Evolutionary conservation across 2,888 invertebrate genomes (phyloP).

Genomic region (Neoscelio sp.): DNA sequence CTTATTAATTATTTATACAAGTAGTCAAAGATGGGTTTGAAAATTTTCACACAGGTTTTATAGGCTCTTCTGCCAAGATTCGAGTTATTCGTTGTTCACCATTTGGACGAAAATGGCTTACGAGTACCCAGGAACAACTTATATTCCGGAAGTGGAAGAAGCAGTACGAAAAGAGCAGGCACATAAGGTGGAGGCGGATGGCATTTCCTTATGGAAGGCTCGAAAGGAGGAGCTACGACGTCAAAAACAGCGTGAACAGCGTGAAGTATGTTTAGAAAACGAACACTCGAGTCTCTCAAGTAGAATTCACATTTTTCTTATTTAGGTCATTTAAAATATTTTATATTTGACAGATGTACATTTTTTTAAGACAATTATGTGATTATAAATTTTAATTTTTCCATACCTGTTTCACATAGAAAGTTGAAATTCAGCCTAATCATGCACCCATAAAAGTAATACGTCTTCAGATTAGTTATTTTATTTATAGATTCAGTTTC

Average conservation of each 20-base stretch:
- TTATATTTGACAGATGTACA: too few species aligned
- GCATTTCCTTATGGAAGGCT: slow-evolving; percentile 77
- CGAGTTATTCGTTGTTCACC: slow-evolving; percentile 13
- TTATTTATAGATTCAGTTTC: too few species aligned
- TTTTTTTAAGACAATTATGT: not conserved
- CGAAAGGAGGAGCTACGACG: slow-evolving; percentile 80
- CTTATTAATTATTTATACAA: slow-evolving; percentile 15
- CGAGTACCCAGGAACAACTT: slow-evolving; percentile 74
- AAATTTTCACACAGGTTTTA: slow-evolving; percentile 18
- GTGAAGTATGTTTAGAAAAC: slow-evolving; percentile 78
- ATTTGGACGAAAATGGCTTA: slow-evolving; percentile 30
- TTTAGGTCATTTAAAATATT: slow-evolving; percentile 22
- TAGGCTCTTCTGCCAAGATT: slow-evolving; percentile 8
- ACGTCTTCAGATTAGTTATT: too few species aligned
- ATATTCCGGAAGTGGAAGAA: slow-evolving; percentile 78
- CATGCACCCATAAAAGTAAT: too few species aligned
- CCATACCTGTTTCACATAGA: too few species aligned
- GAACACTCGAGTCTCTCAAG: slow-evolving; percentile 18
- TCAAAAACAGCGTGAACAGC: slow-evolving; percentile 80
- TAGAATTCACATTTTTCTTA: slow-evolving; percentile 21
- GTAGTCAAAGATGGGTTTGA: slow-evolving; percentile 10
- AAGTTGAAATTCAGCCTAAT: too few species aligned
- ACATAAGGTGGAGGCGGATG: slow-evolving; percentile 79
- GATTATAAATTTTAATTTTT: too few species aligned
- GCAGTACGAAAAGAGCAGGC: slow-evolving; percentile 77